Evolutionary conservation across 2,113 vertebrate genomes (phyloP), one percentile per base, ranked within the genome.

Genomic region (Monopterus albus): DNA sequence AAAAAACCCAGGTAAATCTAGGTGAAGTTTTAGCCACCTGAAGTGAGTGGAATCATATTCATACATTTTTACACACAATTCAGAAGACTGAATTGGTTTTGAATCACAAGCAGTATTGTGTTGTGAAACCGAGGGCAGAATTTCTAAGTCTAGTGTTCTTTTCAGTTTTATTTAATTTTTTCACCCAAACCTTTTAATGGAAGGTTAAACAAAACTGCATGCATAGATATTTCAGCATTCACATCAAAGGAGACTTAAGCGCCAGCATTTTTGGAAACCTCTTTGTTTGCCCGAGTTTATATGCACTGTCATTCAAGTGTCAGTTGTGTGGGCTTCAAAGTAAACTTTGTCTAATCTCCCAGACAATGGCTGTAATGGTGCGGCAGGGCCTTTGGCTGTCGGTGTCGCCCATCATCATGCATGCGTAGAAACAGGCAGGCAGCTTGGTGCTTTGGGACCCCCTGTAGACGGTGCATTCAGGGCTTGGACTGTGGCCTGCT

Each of bases 331-430:
- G 26, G 10, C 49, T 68, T 58, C 29, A 35, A 60, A 64, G 74
- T 83, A 74, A 61, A 76, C 77, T 72, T 66, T 0, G 33, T 70
- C 49, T 79, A 62, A 75, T 77, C 79, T 79, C 61, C 46, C 65
- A 75, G 67, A 82, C 83, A 58, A 12, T 43, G 67, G 70, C 59
- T 78, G 72, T 76, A 68, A 71, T 56, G 69, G 49, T 60, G 68
- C 9, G 60, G 75, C 55, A 14, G 65, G 67, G 55, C 72, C 63
- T 79, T 71, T 70, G 75, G 33, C 75, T 76, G 45, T 49, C 71
- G 10, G 78, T 74, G 87, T 83, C 87, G 78, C 53, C 68, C 82
- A 11, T 81, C 81, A 65, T 63, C 69, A 57, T 81, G 49, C 42
- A 57, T 28, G 62, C 46, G 35, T 64, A 18, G 57, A 76, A 63